Base-by-base conservation (phyloP, 2,888 invertebrate genomes). In the Epirrhoe tristata region DNA sequence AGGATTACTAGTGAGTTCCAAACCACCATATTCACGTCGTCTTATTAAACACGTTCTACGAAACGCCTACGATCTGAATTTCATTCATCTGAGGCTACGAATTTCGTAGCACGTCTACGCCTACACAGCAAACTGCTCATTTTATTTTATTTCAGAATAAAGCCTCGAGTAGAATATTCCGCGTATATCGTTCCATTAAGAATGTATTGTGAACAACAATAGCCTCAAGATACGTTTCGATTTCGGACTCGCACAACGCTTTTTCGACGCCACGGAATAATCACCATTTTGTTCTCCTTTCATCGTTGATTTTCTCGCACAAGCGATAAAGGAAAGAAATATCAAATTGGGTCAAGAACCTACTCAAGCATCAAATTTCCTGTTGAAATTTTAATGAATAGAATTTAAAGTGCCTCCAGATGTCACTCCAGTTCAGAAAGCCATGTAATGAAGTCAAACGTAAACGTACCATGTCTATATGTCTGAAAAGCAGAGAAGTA, bases 121-220 rank as follows among this genome's bases (percentile, higher is more conserved):
- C 14, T 6, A 4, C 6, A 12, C 12, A 48, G 6, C 16, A 1
- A 1, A 36, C 10, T 36, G 14, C 6, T 48, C 48, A 12, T 48
- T 48, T 48, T 48, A 6, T 48, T 16, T 48, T 14, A 6, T 48
- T 16, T 48, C 6, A 1, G 14, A 6, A 16, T 48, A 24, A 39
- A 31, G 62, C 63, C 57, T 63, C 67, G 66, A 63, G n/a, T 58
- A 58, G 6, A 64, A 59, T 59, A 58, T 69, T 68, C 54, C 53
- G 50, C 71, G 14, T 67, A 60, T 67, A 69, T 60, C 55, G 72
- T 74, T 71, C 75, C 75, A 79, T 79, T 73, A 73, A 74, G 63
- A 78, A 78, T 78, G 76, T 79, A 72, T 74, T 76, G 70, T 63
- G 64, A 63, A 36, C 63, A 65, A 80, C 79, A 80, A 80, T 74